Conservation (phyloP, 2,113 vertebrate species). For the Forbesichthys agassizii region DNA sequence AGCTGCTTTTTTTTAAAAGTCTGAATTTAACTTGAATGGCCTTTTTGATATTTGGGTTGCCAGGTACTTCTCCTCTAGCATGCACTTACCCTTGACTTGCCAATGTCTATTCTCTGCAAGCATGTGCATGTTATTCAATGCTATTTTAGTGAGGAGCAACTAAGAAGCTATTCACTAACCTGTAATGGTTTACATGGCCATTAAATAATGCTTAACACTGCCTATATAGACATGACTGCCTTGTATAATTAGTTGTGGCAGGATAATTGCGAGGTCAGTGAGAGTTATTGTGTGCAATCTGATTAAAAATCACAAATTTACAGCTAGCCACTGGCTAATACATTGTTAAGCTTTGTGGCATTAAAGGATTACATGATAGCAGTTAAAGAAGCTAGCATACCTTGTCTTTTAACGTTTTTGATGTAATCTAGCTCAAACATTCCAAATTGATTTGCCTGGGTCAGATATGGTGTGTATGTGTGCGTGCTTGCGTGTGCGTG, state of each 20-base stretch:
- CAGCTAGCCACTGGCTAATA: conserved; percentile 26
- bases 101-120: conserved; percentile 16
- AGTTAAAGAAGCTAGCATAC: neutral
- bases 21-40: conserved; percentile 55
- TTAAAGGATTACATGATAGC: conserved; percentile 17
- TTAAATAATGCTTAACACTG: conserved; percentile 66
- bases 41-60: conserved; percentile 68
- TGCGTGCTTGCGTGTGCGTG: neutral
- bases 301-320: conserved; percentile 47
- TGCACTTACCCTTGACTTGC: conserved; percentile 37
- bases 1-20: conserved; percentile 42
- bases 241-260: conserved; percentile 48
- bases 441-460: conserved; percentile 25
- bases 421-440: conserved; percentile 8
- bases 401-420: neutral
- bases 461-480: conserved; percentile 1
- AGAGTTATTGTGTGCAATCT: conserved; percentile 46
- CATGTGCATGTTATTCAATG: conserved; percentile 34
- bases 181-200: conserved; percentile 55
- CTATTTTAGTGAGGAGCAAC: conserved; percentile 43
- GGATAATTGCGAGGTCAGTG: conserved; percentile 54
- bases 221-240: conserved; percentile 46
- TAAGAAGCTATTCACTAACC: conserved; percentile 46
- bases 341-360: conserved; percentile 31
- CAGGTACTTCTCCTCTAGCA: conserved; percentile 48